These are phyloP conservation scores for Cotesia chilonis DNA, from an alignment of 1,140 invertebrate genomes.

Conservation along the genomic window DNA sequence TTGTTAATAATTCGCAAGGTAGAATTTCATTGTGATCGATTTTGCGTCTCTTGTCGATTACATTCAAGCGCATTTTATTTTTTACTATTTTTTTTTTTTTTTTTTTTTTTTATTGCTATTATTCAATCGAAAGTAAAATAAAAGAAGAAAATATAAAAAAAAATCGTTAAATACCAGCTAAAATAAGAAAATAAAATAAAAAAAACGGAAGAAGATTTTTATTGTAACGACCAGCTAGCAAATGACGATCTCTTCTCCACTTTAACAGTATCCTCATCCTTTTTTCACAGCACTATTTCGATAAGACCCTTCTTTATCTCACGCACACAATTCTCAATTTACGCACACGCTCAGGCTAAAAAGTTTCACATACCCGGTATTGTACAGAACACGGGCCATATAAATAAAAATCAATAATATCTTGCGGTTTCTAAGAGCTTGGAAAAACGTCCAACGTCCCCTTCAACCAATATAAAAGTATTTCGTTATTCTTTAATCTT, in stretches of 20 bases:
- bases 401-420: conserved; percentile 66
- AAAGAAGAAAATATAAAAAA: background rate
- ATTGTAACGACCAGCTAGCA: conserved; percentile 35
- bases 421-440: conserved; percentile 60
- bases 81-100: background rate
- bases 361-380: conserved; percentile 37
- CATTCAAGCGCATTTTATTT: conserved; percentile 26
- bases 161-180: background rate
- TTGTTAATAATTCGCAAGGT: conserved; percentile 32
- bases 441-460: conserved; percentile 36
- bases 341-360: conserved; percentile 37
- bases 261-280: background rate
- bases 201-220: conserved; percentile 30
- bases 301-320: conserved; percentile 30
- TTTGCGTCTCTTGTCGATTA: conserved; percentile 20
- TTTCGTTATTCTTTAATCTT: conserved; percentile 10
- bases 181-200: conserved; percentile 20
- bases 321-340: conserved; percentile 31
- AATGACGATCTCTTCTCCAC: conserved; percentile 21
- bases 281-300: conserved; percentile 15
- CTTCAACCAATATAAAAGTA: background rate
- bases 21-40: conserved; percentile 32
- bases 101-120: background rate
- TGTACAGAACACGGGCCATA: conserved; percentile 31
- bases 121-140: background rate